Percentiles rank a stretch among this genome's conserved stretches.
phyloP scores from a whole-genome alignment of 2,113 vertebrate genomes.

The Callipepla squamata region DNA sequence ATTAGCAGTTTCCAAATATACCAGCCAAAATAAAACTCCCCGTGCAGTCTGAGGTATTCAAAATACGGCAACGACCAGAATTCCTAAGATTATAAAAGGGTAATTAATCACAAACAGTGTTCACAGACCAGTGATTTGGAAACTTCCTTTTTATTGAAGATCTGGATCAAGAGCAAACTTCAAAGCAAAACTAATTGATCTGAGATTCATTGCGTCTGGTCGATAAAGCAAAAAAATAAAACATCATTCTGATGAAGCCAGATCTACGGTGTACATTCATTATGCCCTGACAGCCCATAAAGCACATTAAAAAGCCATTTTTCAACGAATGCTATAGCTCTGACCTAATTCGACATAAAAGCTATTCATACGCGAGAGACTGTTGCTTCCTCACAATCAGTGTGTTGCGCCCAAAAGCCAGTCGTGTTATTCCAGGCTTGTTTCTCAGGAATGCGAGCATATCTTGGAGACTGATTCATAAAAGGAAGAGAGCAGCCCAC shows the following conservation, averaged over 20 bases:
- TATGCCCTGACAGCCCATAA: slow-evolving; percentile 52
- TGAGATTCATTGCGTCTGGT: slow-evolving; percentile 75
- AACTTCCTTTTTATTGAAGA: slow-evolving; percentile 81
- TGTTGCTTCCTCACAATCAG: slow-evolving; percentile 55
- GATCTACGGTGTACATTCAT: slow-evolving; percentile 44
- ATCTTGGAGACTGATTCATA: slow-evolving; percentile 65
- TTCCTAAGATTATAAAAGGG: slow-evolving; percentile 84
- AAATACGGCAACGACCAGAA: slow-evolving; percentile 79
- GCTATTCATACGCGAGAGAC: slow-evolving; percentile 53
- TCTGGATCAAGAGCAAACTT: slow-evolving; percentile 80
- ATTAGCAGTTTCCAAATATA: slow-evolving; percentile 85
- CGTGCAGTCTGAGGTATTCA: slow-evolving; percentile 80
- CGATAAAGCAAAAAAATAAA: slow-evolving; percentile 70
- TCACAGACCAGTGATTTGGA: slow-evolving; percentile 82
- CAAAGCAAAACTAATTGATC: slow-evolving; percentile 80
- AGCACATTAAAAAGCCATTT: slow-evolving; percentile 67
- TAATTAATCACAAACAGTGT: slow-evolving; percentile 83
- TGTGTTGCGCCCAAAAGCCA: slow-evolving; percentile 41
- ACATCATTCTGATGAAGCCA: slow-evolving; percentile 30
- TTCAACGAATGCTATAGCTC: background rate
- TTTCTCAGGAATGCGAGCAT: slow-evolving; percentile 67
- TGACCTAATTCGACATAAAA: slow-evolving; percentile 58
- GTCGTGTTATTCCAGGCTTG: slow-evolving; percentile 65
- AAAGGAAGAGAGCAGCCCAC: slow-evolving; percentile 56
- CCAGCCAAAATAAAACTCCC: slow-evolving; percentile 83